Conservation (phyloP, 2,888 invertebrate species). For the Drosophila testacea region DNA sequence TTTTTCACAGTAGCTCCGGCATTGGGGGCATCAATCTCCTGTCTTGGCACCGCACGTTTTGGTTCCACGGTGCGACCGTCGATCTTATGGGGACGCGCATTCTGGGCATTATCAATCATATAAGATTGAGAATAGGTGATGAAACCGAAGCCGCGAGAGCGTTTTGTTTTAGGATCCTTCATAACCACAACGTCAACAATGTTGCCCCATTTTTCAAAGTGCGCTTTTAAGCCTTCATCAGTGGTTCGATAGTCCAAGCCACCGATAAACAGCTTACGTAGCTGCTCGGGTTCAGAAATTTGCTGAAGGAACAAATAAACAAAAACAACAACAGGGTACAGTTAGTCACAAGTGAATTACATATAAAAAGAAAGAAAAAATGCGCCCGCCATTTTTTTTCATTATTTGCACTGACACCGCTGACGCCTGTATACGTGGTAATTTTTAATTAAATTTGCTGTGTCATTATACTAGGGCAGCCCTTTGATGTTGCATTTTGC, state of each 20-base stretch:
- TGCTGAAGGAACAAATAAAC: constrained; percentile 55
- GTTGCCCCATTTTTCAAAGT: constrained; percentile 98
- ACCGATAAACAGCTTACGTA: constrained; percentile 97
- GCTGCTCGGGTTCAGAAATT: constrained; percentile 88
- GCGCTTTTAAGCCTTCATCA: constrained; percentile 95
- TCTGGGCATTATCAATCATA: constrained; percentile 99
- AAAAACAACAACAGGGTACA: constrained; percentile 40
- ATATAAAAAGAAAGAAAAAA: constrained; percentile 33
- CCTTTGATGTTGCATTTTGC: neutral
- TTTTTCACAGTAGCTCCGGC: constrained; percentile 97
- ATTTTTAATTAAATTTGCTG: neutral
- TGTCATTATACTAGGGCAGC: neutral
- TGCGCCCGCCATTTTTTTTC: constrained; percentile 73
- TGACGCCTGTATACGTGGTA: constrained; percentile 20
- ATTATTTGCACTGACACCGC: constrained; percentile 46
- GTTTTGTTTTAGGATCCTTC: constrained; percentile 97
- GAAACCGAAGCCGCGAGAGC: constrained; percentile 99
- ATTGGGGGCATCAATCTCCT: constrained; percentile 96
- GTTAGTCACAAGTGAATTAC: constrained; percentile 61
- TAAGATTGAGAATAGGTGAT: constrained; percentile 97
- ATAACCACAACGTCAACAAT: constrained; percentile 98
- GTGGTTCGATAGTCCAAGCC: constrained; percentile 97
- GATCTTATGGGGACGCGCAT: constrained; percentile 94
- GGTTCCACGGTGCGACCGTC: constrained; percentile 98
- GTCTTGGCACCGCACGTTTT: constrained; percentile 97